Evolutionary conservation across 2,113 vertebrate species (phyloP).

Genomic region (Tympanuchus pallidicinctus): DNA sequence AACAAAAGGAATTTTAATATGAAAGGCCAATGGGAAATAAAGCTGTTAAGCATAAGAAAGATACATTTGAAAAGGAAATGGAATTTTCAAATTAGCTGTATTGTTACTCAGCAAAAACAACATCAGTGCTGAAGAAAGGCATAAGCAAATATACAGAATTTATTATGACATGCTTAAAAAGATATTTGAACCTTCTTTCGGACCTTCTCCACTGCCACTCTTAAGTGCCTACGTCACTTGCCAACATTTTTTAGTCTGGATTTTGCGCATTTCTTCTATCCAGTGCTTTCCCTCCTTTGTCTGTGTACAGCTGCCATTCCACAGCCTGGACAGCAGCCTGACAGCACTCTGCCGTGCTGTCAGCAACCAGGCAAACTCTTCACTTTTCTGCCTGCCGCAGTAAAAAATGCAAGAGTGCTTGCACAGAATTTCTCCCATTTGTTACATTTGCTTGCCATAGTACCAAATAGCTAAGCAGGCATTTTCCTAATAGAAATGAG

Average conservation of each 20-base stretch:
- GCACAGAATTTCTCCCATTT: not conserved
- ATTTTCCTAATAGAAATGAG: not conserved
- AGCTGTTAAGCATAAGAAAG: not conserved
- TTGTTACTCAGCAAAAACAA: not conserved
- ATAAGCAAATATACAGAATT: not conserved
- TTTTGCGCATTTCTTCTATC: not conserved
- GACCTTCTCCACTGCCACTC: not conserved
- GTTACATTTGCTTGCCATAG: not conserved
- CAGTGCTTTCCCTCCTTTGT: not conserved
- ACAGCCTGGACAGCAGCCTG: not conserved
- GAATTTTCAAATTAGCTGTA: not conserved
- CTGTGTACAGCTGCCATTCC: not conserved
- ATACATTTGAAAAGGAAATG: constrained; percentile 2
- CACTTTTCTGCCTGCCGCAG: not conserved
- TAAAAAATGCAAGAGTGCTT: not conserved
- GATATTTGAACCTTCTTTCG: not conserved
- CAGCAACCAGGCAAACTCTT: not conserved
- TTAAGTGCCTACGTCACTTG: not conserved
- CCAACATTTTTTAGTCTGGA: not conserved
- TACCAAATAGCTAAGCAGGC: not conserved
- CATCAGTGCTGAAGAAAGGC: not conserved
- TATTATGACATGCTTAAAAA: not conserved
- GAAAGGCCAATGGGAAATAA: not conserved
- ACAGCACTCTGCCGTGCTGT: not conserved
- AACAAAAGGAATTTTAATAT: too few relatives aligned